A percentile compares a stretch with the other conserved stretches of the same genome.
These are phyloP conservation scores for Phaedon cochleariae DNA, from an alignment of 2,888 invertebrate species.

Conservation along the genomic window DNA sequence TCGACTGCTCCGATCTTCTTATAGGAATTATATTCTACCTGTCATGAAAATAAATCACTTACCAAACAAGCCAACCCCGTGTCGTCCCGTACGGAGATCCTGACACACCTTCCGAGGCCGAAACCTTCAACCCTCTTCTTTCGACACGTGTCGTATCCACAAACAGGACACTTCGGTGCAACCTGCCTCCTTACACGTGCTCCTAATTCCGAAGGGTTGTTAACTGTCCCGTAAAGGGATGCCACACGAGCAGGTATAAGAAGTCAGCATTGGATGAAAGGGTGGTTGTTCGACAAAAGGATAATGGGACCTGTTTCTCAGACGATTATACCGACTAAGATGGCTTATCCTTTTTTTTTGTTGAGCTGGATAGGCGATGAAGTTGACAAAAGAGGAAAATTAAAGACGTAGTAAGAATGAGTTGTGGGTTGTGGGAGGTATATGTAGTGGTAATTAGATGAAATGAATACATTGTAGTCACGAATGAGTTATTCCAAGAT, in stretches of 20 bases:
- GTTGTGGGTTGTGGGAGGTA: not conserved
- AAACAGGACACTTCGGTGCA: not conserved
- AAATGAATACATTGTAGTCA: not conserved
- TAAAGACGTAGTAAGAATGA: not conserved
- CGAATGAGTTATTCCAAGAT: not conserved
- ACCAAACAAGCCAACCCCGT: not conserved
- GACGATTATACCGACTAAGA: constrained; percentile 1
- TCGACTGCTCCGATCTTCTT: no score
- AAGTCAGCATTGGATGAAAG: constrained; percentile 1
- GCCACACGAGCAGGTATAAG: constrained; percentile 19
- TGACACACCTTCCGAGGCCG: not conserved
- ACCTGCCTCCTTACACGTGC: constrained; percentile 9
- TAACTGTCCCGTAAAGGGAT: constrained; percentile 9
- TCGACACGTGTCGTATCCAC: not conserved
- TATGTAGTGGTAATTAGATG: no score
- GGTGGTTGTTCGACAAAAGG: not conserved
- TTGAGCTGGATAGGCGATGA: no score
- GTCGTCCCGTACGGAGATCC: not conserved
- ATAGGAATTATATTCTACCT: no score
- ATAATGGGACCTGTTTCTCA: not conserved
- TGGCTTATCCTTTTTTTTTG: not conserved
- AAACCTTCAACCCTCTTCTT: not conserved
- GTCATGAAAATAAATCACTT: no score
- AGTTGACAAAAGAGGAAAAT: no score
- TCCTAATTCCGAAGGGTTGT: constrained; percentile 5